Evolutionary conservation across 2,797 vertebrate species (phyloP).

Genomic region (Podarcis siculus): DNA sequence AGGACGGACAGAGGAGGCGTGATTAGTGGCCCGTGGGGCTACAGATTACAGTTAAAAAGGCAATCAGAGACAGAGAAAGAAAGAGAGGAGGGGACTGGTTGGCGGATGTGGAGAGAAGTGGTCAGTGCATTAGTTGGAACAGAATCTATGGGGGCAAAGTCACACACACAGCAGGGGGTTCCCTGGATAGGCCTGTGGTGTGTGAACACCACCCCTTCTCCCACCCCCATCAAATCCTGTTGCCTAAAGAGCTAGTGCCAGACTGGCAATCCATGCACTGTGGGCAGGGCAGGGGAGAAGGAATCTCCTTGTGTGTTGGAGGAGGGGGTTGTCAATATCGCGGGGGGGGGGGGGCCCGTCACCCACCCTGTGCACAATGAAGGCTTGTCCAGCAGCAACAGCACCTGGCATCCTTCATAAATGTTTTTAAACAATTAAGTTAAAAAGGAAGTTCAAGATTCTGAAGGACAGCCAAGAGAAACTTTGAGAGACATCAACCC

Average conservation of each 20-base stretch:
- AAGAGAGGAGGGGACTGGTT: neutral
- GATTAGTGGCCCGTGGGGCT: constrained; percentile 66
- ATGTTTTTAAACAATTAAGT: neutral
- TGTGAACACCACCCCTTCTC: neutral
- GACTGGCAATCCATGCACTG: no score
- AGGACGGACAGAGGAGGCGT: constrained; percentile 68
- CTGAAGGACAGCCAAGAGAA: neutral
- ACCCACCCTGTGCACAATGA: neutral
- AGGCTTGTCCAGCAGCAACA: neutral
- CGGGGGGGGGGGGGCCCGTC: no score
- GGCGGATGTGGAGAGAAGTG: neutral
- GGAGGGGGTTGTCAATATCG: neutral
- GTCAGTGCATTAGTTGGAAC: neutral
- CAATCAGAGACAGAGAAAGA: neutral
- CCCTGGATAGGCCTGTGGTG: neutral
- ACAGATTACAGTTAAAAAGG: constrained; percentile 35
- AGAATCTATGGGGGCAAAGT: neutral
- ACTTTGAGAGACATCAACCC: neutral
- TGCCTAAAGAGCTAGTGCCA: fast-evolving
- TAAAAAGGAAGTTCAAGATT: neutral
- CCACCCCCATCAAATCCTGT: neutral
- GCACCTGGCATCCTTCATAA: neutral
- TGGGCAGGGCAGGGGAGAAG: no score
- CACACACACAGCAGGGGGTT: neutral
- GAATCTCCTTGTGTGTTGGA: no score